A percentile compares a stretch with the other conserved stretches of the same genome.
phyloP scores from a whole-genome alignment of 37 sponge, comb jelly and placozoan genomes.

The Oscarella lobularis region DNA sequence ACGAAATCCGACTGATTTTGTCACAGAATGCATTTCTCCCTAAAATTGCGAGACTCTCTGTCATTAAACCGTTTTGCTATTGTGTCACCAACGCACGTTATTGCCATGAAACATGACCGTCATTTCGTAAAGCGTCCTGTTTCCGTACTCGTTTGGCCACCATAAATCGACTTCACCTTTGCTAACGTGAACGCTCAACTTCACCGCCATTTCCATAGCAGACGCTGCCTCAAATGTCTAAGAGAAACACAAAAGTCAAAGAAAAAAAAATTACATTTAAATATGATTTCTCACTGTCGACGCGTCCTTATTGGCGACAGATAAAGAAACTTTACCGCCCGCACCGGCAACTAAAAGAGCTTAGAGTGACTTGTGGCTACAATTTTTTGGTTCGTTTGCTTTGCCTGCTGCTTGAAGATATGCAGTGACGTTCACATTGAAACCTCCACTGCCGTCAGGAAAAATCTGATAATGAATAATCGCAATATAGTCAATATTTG shows the following conservation, averaged over 20 bases:
- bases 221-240: too few relatives aligned
- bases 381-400: too few relatives aligned
- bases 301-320: too few relatives aligned
- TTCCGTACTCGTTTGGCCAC: constrained; percentile 39
- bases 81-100: too few relatives aligned
- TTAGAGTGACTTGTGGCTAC: too few relatives aligned
- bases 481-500: background rate
- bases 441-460: background rate
- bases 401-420: background rate
- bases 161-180: constrained; percentile 8
- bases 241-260: too few relatives aligned
- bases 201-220: background rate
- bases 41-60: too few relatives aligned
- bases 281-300: too few relatives aligned
- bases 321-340: too few relatives aligned
- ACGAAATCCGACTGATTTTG: constrained; percentile 57
- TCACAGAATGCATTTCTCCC: background rate
- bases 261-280: too few relatives aligned
- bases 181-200: background rate
- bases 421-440: background rate
- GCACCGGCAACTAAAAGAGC: too few relatives aligned
- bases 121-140: constrained; percentile 9
- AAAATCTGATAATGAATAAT: background rate
- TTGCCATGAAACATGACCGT: constrained; percentile 4
- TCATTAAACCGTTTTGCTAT: too few relatives aligned